phyloP scores from a whole-genome alignment of 1,140 invertebrate genomes.

The Delia radicum region DNA sequence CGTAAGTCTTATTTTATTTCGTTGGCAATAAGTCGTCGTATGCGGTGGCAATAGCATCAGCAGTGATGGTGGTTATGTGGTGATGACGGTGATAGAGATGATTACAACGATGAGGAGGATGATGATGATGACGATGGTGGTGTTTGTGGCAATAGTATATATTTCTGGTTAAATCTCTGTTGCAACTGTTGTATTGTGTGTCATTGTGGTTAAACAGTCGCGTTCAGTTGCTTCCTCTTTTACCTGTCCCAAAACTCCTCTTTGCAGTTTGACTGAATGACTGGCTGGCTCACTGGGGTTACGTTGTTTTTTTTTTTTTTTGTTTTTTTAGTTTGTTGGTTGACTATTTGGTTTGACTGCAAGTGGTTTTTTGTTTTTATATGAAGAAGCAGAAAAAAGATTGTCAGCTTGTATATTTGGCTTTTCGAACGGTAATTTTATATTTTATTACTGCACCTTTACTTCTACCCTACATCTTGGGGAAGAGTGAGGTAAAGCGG shows the following conservation, averaged over 20 bases:
- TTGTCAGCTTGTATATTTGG: neutral
- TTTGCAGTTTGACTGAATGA: neutral
- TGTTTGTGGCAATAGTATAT: neutral
- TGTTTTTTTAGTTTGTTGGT: neutral
- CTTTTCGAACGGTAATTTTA: neutral
- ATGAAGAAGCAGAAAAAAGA: too few species aligned
- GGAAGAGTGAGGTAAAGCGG: neutral
- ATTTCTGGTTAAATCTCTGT: neutral
- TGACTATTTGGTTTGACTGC: neutral
- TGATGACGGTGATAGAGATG: neutral
- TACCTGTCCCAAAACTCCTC: neutral
- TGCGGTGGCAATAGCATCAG: neutral
- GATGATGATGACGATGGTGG: neutral
- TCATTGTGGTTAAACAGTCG: neutral
- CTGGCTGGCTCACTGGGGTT: neutral
- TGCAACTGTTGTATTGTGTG: neutral
- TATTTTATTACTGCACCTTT: constrained; percentile 1
- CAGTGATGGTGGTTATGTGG: neutral
- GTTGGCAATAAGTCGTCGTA: neutral
- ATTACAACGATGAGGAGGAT: too few species aligned
- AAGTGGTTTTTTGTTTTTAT: neutral
- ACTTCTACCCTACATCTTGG: neutral
- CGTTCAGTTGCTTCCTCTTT: neutral
- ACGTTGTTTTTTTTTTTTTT: neutral
- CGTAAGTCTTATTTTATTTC: too few species aligned